These are phyloP conservation scores for Leptodactylus fuscus DNA, from an alignment of 2,113 vertebrate species.

Conservation along the genomic window DNA sequence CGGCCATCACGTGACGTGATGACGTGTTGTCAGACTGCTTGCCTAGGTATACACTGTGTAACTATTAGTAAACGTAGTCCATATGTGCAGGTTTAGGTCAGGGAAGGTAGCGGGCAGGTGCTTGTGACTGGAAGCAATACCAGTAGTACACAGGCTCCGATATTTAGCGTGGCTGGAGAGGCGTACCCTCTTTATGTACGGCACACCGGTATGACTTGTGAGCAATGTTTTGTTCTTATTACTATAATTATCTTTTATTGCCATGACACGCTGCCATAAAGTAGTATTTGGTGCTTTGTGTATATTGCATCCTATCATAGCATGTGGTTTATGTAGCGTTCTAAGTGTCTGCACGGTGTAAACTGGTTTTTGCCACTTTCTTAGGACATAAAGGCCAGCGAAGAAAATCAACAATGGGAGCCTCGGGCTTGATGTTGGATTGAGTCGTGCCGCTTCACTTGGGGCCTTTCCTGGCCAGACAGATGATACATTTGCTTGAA, in stretches of 20 bases:
- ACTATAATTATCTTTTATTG: neutral
- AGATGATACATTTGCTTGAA: neutral
- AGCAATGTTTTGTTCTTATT: neutral
- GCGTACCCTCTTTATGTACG: no score
- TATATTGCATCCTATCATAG: neutral
- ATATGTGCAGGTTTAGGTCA: no score
- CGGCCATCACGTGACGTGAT: no score
- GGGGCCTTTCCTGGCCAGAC: neutral
- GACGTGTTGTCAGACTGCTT: no score
- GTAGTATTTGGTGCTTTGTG: neutral
- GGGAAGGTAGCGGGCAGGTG: no score
- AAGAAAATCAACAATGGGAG: neutral
- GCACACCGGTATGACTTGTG: neutral
- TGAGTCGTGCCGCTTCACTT: neutral
- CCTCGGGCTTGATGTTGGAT: neutral
- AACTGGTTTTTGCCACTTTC: neutral
- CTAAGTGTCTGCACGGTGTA: neutral
- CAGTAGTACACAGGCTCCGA: no score
- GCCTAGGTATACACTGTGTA: no score
- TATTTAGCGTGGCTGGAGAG: no score
- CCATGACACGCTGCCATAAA: neutral
- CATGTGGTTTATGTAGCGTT: neutral
- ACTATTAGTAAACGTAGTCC: no score
- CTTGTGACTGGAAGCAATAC: no score
- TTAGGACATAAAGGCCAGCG: neutral